These are phyloP conservation scores for Drosophila arawakana DNA, from an alignment of 1,140 invertebrate genomes.

Conservation along the genomic window DNA sequence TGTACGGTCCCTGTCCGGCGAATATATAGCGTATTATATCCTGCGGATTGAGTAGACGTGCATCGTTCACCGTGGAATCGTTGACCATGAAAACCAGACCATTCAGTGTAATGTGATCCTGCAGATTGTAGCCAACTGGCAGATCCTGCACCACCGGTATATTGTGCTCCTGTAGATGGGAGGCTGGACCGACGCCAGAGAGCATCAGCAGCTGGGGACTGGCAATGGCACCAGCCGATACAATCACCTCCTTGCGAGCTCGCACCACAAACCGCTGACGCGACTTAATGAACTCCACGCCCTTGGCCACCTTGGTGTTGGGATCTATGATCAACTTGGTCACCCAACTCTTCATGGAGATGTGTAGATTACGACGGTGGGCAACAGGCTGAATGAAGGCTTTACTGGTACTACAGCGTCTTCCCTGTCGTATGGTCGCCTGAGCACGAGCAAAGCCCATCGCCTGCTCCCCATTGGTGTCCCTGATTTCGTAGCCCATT, in stretches of 20 bases:
- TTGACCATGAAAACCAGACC: conserved; percentile 89
- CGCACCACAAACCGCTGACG: conserved; percentile 87
- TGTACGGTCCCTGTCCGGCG: conserved; percentile 88
- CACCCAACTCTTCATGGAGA: conserved; percentile 91
- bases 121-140: conserved; percentile 92
- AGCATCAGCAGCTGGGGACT: conserved; percentile 93
- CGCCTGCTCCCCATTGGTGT: conserved; percentile 88
- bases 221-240: conserved; percentile 90
- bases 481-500: conserved; percentile 89
- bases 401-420: conserved; percentile 90
- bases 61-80: conserved; percentile 86
- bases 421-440: conserved; percentile 89
- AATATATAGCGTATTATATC: conserved; percentile 86
- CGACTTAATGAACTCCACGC: conserved; percentile 86
- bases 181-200: conserved; percentile 91
- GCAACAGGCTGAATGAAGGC: conserved; percentile 93
- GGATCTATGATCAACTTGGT: conserved; percentile 89
- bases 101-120: conserved; percentile 91
- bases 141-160: conserved; percentile 88
- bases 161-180: conserved; percentile 87
- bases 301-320: conserved; percentile 84
- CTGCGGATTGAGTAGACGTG: conserved; percentile 84
- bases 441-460: conserved; percentile 89
- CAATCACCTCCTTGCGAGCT: conserved; percentile 91
- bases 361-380: conserved; percentile 89